These are phyloP conservation scores for Ophioninae sp. DNA, from an alignment of 2,888 invertebrate genomes.

Conservation along the genomic window DNA sequence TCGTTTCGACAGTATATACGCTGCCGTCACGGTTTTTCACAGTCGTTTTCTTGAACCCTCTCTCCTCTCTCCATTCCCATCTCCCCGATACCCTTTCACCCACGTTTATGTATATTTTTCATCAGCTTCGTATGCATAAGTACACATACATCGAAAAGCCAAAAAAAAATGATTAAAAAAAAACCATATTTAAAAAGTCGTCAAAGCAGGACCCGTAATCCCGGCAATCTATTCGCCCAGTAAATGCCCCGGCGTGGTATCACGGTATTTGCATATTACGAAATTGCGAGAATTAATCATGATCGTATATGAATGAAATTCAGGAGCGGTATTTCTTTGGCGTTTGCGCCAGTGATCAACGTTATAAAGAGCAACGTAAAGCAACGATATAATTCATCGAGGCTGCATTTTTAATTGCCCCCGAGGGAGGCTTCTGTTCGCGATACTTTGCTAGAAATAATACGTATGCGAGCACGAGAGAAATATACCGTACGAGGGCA, in stretches of 20 bases:
- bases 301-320: conserved; percentile 48
- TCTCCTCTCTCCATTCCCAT: conserved; percentile 3
- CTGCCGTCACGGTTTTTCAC: conserved; percentile 59
- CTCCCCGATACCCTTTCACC: neutral
- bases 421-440: conserved; percentile 32
- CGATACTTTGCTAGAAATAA: conserved; percentile 2
- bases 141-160: conserved; percentile 4
- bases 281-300: conserved; percentile 45
- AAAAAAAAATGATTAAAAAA: neutral
- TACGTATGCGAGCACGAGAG: neutral
- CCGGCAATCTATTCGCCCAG: conserved; percentile 27
- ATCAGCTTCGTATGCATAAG: neutral
- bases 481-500: neutral
- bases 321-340: conserved; percentile 28
- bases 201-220: conserved; percentile 5
- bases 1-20: conserved; percentile 51
- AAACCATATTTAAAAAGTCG: neutral
- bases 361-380: conserved; percentile 18
- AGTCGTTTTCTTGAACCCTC: conserved; percentile 20
- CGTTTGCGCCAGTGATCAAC: neutral
- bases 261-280: conserved; percentile 38
- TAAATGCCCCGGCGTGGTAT: conserved; percentile 26
- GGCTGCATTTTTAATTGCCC: conserved; percentile 51
- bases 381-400: conserved; percentile 49
- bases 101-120: neutral